A percentile compares a stretch with the other conserved stretches of the same genome.
Evolutionary conservation across 2,797 vertebrate genomes (phyloP).

Genomic region (Gymnothorax javanicus): DNA sequence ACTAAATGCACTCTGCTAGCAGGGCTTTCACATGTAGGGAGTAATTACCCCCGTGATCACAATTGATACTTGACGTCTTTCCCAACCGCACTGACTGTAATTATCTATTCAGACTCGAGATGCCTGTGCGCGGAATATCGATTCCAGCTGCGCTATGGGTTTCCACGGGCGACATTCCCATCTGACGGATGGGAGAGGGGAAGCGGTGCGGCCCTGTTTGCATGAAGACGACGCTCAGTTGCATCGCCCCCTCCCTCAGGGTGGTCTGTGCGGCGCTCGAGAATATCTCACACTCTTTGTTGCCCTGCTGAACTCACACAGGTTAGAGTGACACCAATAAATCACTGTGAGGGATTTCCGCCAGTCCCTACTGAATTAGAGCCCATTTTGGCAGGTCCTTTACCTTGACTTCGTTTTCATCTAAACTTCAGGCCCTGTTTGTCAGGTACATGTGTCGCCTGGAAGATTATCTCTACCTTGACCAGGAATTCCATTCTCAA

Average conservation of each 20-base stretch:
- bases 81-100: conserved; percentile 54
- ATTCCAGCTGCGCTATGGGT: conserved; percentile 50
- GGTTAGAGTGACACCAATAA: neutral
- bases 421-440: too few species aligned
- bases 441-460: too few species aligned
- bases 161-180: neutral
- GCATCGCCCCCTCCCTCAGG: neutral
- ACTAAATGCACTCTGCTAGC: conserved; percentile 51
- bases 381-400: too few species aligned
- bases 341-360: neutral
- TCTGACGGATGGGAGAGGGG: neutral
- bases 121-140: conserved; percentile 55
- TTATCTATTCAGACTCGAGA: conserved; percentile 62
- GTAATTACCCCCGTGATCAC: conserved; percentile 58
- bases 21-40: conserved; percentile 48
- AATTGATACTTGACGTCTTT: conserved; percentile 42
- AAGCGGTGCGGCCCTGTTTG: neutral
- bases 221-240: neutral
- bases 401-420: too few species aligned
- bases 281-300: too few species aligned
- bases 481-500: too few species aligned
- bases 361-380: neutral
- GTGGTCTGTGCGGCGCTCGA: neutral
- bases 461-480: too few species aligned
- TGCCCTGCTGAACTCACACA: neutral